Percentiles rank a stretch among this genome's conserved stretches.
Evolutionary conservation across 2,888 invertebrate species (phyloP).

Genomic region (Nephrotoma guestfalica): DNA sequence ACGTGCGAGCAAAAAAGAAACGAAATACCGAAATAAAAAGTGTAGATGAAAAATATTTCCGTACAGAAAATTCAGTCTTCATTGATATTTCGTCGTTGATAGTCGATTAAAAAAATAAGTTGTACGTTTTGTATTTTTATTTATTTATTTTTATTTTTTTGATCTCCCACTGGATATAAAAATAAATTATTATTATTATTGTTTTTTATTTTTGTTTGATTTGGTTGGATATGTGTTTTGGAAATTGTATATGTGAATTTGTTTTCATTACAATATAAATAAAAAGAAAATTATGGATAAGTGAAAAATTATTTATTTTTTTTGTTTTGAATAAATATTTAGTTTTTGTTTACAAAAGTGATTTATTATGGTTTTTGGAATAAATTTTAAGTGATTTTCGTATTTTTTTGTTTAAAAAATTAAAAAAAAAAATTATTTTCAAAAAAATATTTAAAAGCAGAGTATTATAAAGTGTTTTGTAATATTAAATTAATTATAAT

Average conservation of each 20-base stretch:
- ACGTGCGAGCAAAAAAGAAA: not conserved
- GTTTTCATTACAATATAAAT: not conserved
- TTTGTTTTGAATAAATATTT: not conserved
- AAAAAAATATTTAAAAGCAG: not conserved
- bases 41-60: not conserved
- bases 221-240: not conserved
- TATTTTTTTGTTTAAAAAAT: too few relatives aligned
- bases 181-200: not conserved
- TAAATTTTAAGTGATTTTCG: not conserved
- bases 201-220: not conserved
- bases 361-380: not conserved
- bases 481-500: not conserved
- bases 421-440: not conserved
- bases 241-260: not conserved
- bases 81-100: not conserved
- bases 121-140: not conserved
- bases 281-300: not conserved
- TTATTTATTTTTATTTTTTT: not conserved
- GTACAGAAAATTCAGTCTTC: not conserved
- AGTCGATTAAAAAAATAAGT: not conserved
- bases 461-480: not conserved
- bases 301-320: not conserved
- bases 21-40: not conserved
- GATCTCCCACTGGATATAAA: not conserved
- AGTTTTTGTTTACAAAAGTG: not conserved